Evolutionary conservation across 2,113 vertebrate species (phyloP).

Genomic region (Regulus satrapa): DNA sequence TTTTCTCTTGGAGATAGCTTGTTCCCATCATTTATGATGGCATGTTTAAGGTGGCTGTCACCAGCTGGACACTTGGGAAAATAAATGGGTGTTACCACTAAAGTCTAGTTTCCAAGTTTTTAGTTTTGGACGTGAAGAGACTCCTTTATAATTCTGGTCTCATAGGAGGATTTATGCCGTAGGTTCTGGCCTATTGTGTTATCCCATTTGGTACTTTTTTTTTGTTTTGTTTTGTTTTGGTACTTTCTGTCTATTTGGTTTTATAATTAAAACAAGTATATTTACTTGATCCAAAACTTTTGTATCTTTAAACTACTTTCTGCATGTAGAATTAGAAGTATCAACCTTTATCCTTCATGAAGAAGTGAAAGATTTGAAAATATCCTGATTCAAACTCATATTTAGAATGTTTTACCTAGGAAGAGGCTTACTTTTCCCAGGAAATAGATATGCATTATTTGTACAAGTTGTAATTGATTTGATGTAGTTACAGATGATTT

Average conservation of each 20-base stretch:
- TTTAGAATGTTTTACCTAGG: not conserved
- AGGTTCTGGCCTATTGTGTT: not conserved
- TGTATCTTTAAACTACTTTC: not conserved
- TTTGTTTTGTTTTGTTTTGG: not conserved
- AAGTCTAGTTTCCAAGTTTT: not conserved
- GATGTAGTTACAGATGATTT: not conserved
- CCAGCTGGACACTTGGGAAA: not conserved
- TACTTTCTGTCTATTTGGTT: not conserved
- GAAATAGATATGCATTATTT: not conserved
- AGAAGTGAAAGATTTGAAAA: not conserved
- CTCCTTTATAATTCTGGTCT: not conserved
- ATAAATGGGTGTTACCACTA: not conserved
- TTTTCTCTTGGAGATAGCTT: not conserved
- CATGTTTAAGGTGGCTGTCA: not conserved
- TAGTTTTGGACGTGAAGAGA: not conserved
- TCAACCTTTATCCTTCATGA: not conserved
- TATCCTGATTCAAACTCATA: not conserved
- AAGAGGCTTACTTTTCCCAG: not conserved
- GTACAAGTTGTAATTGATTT: not conserved
- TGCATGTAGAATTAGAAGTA: not conserved
- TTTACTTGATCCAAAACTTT: not conserved
- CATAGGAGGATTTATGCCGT: not conserved
- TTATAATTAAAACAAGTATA: not conserved
- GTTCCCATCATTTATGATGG: not conserved
- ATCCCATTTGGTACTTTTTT: not conserved